Conservation (phyloP, 1,140 invertebrate species). For the Drosophila pseudoananassae region DNA sequence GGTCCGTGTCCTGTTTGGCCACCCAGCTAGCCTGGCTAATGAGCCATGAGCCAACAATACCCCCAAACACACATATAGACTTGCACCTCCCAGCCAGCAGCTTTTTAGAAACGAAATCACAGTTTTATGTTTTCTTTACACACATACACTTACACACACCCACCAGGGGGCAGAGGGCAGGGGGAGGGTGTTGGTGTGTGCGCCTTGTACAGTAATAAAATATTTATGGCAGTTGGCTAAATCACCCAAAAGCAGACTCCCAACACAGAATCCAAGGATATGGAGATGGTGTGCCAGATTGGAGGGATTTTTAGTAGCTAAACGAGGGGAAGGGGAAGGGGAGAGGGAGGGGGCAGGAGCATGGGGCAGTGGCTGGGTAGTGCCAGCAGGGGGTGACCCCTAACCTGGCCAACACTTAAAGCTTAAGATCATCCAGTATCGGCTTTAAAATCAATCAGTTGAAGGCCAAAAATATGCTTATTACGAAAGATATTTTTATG, state of each 20-base stretch:
- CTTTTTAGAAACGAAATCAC: constrained; percentile 23
- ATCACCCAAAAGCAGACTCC: constrained; percentile 25
- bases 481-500: no score
- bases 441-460: constrained; percentile 2
- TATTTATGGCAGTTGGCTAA: constrained; percentile 61
- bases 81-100: constrained; percentile 5
- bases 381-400: not conserved
- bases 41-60: constrained; percentile 55
- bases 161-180: not conserved
- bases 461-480: no score
- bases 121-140: constrained; percentile 24
- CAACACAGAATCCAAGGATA: constrained; percentile 12
- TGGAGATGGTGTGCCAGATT: constrained; percentile 11
- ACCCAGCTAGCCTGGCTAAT: constrained; percentile 46
- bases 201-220: constrained; percentile 47
- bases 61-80: constrained; percentile 4
- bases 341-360: not conserved
- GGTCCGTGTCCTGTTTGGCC: not conserved
- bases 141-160: not conserved
- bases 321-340: not conserved
- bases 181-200: not conserved
- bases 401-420: constrained; percentile 4
- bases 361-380: not conserved
- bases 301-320: not conserved
- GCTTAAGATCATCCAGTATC: not conserved